Base-by-base conservation (phyloP, 2,888 invertebrate genomes). In the Ryuthela nishihirai region DNA sequence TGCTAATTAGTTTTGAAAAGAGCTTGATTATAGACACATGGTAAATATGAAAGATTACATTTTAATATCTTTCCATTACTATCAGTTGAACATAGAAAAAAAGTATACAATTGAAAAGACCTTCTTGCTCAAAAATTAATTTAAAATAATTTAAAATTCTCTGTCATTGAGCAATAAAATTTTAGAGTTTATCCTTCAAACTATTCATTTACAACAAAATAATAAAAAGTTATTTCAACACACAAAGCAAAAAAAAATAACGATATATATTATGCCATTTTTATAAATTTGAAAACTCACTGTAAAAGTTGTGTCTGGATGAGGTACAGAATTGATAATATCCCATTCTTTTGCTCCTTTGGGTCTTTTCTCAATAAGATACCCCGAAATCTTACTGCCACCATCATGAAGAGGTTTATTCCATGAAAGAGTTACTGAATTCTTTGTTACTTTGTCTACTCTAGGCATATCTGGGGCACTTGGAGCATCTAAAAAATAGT, bases 331-430 rank as follows among this genome's bases (percentile, higher is more conserved):
- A 70, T 91, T 91, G 58, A 88, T 87, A 69, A 88, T 87, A 58
- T 82, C 81, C 90, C 93, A 95, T 68, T 90, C 85, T 54, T 84
- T 83, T 50, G 87, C 85, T 52, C 83, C 84, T 74, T 91, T 89
- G 63, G 84, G 84, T 71, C 87, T 87, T 79, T 90, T 86, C 77
- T 92, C 88, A 46, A 97, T 76, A 68, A 89, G 85, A 76, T 95
- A 95, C 0, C 94, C 94, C 74, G 87, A 87, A 69, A 94, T 87
- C 74, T 88, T 89, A 21, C 89, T 80, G 43, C 92, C 92, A 43
- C 93, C 92, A 70, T 93, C 93, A 73, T 82, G 85, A 69, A 58
- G 86, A 81, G 7, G 93, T 89, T 68, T 92, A 85, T 64, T 82
- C 93, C 93, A 93, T 0, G 91, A 91, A 7, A 93, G 72, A 21